Evolutionary conservation across 1,140 invertebrate genomes (phyloP).

Genomic region (Cotesia typhae): DNA sequence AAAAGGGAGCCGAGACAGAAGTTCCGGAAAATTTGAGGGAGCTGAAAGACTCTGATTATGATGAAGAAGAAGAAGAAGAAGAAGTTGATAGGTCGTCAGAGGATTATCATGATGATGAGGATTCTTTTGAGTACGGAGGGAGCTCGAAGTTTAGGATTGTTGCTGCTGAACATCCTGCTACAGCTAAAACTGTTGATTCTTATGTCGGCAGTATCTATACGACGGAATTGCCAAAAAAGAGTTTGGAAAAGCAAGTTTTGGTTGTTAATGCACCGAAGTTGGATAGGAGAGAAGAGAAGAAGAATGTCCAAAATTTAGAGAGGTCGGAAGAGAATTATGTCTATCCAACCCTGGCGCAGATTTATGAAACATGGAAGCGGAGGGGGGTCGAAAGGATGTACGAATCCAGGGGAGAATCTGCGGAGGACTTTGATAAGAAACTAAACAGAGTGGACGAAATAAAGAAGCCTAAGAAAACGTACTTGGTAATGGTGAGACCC

Average conservation of each 20-base stretch:
- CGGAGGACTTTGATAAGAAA: neutral
- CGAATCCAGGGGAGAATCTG: neutral
- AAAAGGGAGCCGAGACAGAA: slow-evolving; percentile 40
- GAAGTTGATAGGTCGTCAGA: neutral
- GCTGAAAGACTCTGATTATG: neutral
- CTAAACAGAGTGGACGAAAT: neutral
- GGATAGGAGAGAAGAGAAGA: too few relatives aligned
- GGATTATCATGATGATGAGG: slow-evolving; percentile 18
- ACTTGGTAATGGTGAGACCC: slow-evolving; percentile 11
- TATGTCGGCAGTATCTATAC: neutral
- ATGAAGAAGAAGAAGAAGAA: slow-evolving; percentile 7
- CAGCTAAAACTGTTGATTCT: neutral
- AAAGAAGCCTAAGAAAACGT: slow-evolving; percentile 1
- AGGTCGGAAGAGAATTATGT: neutral
- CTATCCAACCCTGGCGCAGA: slow-evolving; percentile 1
- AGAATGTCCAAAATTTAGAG: too few relatives aligned
- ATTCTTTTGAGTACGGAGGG: too few relatives aligned
- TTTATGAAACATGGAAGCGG: slow-evolving; percentile 15
- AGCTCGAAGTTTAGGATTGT: too few relatives aligned
- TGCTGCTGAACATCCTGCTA: neutral
- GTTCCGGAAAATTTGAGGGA: slow-evolving; percentile 33
- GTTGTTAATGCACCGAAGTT: too few relatives aligned
- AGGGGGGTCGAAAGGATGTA: slow-evolving; percentile 12
- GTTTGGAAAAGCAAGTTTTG: too few relatives aligned
- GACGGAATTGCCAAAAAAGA: neutral